Percentiles rank a stretch among this genome's conserved stretches.
These are phyloP conservation scores for Lethocerus indicus DNA, from an alignment of 1,140 invertebrate species.

Conservation along the genomic window DNA sequence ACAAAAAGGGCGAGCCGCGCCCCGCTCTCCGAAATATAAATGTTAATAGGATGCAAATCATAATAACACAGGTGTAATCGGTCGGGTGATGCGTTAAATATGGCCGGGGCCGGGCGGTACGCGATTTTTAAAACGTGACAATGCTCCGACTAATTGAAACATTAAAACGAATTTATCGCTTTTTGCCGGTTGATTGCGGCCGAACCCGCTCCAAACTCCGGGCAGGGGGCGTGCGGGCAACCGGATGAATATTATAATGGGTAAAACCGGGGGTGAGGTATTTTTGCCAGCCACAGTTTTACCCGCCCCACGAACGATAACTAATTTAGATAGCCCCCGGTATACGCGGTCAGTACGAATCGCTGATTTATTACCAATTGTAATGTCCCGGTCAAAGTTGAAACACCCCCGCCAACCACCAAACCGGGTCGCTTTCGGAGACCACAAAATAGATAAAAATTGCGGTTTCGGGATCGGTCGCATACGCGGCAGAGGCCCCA, in stretches of 20 bases:
- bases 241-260: neutral
- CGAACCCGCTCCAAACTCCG: neutral
- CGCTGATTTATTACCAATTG: conserved; percentile 1
- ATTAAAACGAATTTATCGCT: conserved; percentile 6
- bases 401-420: too few relatives aligned
- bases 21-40: neutral
- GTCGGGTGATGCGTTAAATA: too few relatives aligned
- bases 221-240: neutral
- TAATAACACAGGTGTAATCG: conserved; percentile 1
- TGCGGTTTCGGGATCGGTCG: too few relatives aligned
- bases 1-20: too few relatives aligned
- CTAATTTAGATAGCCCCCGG: neutral
- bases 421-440: too few relatives aligned
- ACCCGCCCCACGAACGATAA: neutral
- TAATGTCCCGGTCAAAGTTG: too few relatives aligned
- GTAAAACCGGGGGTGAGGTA: neutral
- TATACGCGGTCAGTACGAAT: neutral
- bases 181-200: neutral
- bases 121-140: conserved; percentile 4
- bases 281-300: too few relatives aligned
- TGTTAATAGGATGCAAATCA: conserved; percentile 2
- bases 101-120: too few relatives aligned
- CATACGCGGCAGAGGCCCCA: too few relatives aligned
- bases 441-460: too few relatives aligned
- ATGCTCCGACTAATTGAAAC: conserved; percentile 5